These are phyloP conservation scores for Tapirus terrestris DNA, from an alignment of 2,113 vertebrate species.

Conservation along the genomic window DNA sequence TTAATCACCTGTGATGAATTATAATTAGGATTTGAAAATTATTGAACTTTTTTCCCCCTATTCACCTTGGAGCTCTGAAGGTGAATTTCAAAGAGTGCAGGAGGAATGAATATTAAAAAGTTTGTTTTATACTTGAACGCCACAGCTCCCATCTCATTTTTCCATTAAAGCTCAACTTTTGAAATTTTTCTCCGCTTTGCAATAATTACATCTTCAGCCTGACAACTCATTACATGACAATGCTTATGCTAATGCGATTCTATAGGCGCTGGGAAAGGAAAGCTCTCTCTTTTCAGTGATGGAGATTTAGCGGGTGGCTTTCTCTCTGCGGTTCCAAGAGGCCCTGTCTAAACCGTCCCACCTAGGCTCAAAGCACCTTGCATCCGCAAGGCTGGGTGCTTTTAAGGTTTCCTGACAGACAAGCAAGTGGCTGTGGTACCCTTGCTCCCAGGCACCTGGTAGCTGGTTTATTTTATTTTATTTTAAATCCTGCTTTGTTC, in stretches of 20 bases:
- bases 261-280: slow-evolving; percentile 51
- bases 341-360: background rate
- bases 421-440: background rate
- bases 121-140: slow-evolving; percentile 82
- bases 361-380: background rate
- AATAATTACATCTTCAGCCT: slow-evolving; percentile 81
- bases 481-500: slow-evolving; percentile 62
- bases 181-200: slow-evolving; percentile 76
- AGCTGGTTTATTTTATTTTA: slow-evolving; percentile 22
- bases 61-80: slow-evolving; percentile 84
- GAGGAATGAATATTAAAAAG: slow-evolving; percentile 84
- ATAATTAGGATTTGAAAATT: slow-evolving; percentile 84
- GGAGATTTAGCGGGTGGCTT: background rate
- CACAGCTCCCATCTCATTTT: slow-evolving; percentile 81
- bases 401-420: background rate
- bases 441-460: background rate
- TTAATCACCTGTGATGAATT: slow-evolving; percentile 84
- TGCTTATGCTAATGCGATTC: slow-evolving; percentile 80
- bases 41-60: slow-evolving; percentile 82
- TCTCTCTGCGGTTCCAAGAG: background rate
- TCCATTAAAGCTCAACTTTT: slow-evolving; percentile 83
- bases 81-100: slow-evolving; percentile 82
- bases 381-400: background rate
- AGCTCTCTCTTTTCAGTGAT: background rate
- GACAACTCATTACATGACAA: slow-evolving; percentile 82